Conservation (phyloP, 1,140 invertebrate genomes). For the Drosophila baimaii region DNA sequence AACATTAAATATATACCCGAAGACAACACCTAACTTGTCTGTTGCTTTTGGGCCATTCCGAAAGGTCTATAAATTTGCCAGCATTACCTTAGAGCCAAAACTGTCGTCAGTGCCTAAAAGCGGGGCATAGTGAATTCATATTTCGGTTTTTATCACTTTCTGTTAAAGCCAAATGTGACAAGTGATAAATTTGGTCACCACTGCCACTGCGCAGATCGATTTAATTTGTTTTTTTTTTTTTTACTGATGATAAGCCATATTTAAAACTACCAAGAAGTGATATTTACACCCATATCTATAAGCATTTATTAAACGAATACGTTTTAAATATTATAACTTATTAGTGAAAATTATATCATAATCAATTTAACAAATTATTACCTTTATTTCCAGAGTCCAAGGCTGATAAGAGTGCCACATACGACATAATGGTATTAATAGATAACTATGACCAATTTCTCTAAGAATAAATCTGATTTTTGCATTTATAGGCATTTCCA, state of each 20-base stretch:
- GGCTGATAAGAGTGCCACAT: background rate
- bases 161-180: conserved; percentile 47
- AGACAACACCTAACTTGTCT: conserved; percentile 10
- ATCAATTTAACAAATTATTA: background rate
- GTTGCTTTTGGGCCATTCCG: background rate
- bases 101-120: conserved; percentile 57
- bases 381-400: conserved; percentile 1
- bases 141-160: conserved; percentile 50
- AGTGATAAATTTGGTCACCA: conserved; percentile 46
- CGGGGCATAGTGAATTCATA: conserved; percentile 37
- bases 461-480: background rate
- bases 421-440: conserved; percentile 30
- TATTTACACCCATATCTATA: background rate
- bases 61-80: conserved; percentile 52
- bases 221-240: conserved; percentile 10
- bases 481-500: background rate
- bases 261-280: background rate
- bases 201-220: conserved; percentile 9
- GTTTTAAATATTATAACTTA: background rate
- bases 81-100: conserved; percentile 47
- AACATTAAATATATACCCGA: conserved; percentile 33
- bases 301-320: background rate
- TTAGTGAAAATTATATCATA: background rate
- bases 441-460: conserved; percentile 20
- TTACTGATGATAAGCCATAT: background rate